Evolutionary conservation across 2,888 invertebrate genomes (phyloP).

Genomic region (Octodonta nipae): DNA sequence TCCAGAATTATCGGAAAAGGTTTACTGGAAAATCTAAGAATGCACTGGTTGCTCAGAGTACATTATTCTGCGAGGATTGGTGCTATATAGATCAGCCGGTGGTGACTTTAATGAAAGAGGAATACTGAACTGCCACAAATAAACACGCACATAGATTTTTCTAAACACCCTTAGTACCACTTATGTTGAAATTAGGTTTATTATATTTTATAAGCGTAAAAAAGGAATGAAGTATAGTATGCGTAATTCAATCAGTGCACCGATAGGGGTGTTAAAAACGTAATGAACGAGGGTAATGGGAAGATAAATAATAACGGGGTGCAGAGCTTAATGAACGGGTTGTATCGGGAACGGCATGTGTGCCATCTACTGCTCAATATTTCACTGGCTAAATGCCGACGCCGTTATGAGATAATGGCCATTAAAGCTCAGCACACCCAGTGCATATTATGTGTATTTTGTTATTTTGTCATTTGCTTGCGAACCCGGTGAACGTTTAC

Average conservation of each 20-base stretch:
- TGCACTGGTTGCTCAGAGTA: too few species aligned
- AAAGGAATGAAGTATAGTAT: too few species aligned
- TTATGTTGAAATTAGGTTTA: too few species aligned
- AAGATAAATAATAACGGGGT: conserved; percentile 29
- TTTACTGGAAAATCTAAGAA: too few species aligned
- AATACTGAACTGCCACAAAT: too few species aligned
- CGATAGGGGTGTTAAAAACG: conserved; percentile 25
- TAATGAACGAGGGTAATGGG: conserved; percentile 25
- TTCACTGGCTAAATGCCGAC: conserved; percentile 29
- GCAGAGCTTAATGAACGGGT: conserved; percentile 26
- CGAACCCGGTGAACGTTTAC: not conserved
- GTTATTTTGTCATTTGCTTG: conserved; percentile 25
- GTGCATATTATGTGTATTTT: conserved; percentile 29
- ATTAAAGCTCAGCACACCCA: conserved; percentile 28
- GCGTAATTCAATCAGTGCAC: conserved; percentile 21
- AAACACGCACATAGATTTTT: too few species aligned
- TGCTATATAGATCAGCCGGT: too few species aligned
- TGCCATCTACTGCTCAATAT: conserved; percentile 31
- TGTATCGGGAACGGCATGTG: conserved; percentile 26
- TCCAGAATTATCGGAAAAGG: too few species aligned
- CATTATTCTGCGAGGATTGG: too few species aligned
- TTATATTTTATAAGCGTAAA: too few species aligned
- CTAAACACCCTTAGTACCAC: too few species aligned
- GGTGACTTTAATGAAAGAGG: too few species aligned
- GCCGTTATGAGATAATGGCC: conserved; percentile 33